Conservation (phyloP, 2,888 invertebrate species). For the Xylota segnis region DNA sequence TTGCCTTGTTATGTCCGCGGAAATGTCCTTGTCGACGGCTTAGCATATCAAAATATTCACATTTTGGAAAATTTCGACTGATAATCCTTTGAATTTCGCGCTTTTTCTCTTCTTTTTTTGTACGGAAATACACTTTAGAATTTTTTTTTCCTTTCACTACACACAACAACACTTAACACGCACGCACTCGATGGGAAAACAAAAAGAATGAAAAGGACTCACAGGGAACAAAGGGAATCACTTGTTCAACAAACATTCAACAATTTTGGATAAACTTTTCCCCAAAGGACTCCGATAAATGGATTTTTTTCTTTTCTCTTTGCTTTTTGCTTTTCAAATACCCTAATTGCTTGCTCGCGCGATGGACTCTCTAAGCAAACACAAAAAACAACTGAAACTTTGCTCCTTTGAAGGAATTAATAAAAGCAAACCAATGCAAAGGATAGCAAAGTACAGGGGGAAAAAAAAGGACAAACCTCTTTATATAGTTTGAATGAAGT, state of each 20-base stretch:
- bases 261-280: constrained; percentile 56
- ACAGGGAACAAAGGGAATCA: constrained; percentile 30
- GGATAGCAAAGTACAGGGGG: too few relatives aligned
- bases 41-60: constrained; percentile 21
- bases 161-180: constrained; percentile 25
- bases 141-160: constrained; percentile 13
- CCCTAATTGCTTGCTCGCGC: constrained; percentile 45
- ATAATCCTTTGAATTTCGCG: constrained; percentile 41
- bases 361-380: constrained; percentile 15
- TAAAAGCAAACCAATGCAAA: not conserved
- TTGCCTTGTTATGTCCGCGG: not conserved
- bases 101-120: constrained; percentile 12
- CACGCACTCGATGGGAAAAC: not conserved
- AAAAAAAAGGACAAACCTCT: constrained; percentile 23
- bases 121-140: constrained; percentile 9
- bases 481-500: constrained; percentile 31
- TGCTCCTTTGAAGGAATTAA: constrained; percentile 13
- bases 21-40: constrained; percentile 1
- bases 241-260: constrained; percentile 67
- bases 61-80: constrained; percentile 25
- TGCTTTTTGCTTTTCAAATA: constrained; percentile 11
- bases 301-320: constrained; percentile 10
- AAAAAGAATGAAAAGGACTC: not conserved
- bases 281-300: constrained; percentile 12
- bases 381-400: constrained; percentile 18